A percentile compares a stretch with the other conserved stretches of the same genome.
Evolutionary conservation across 2,888 invertebrate species (phyloP).

Genomic region (Chorisops tibialis): DNA sequence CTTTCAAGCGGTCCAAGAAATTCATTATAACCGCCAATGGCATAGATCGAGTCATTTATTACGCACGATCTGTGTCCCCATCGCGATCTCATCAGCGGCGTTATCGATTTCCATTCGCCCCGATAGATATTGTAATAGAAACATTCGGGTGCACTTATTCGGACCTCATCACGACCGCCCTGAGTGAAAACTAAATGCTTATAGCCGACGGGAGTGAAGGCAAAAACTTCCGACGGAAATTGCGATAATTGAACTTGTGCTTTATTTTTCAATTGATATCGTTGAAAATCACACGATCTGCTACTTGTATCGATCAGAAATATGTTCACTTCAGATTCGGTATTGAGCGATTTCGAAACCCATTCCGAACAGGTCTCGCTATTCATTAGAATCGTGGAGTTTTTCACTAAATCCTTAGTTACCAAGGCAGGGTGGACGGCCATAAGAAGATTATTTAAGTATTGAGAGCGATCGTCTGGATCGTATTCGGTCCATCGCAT

Average conservation of each 20-base stretch:
- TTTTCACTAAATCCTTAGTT: slow-evolving; percentile 36
- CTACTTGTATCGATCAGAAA: slow-evolving; percentile 44
- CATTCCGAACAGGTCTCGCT: slow-evolving; percentile 37
- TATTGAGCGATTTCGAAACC: slow-evolving; percentile 35
- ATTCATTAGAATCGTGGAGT: slow-evolving; percentile 35
- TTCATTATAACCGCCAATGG: slow-evolving; percentile 40
- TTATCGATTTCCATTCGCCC: slow-evolving; percentile 39
- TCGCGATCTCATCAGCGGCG: slow-evolving; percentile 37
- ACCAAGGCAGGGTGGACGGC: slow-evolving; percentile 42
- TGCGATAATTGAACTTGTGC: slow-evolving; percentile 36
- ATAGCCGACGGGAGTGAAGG: slow-evolving; percentile 39
- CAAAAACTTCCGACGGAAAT: slow-evolving; percentile 40
- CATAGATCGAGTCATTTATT: slow-evolving; percentile 39
- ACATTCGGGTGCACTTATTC: slow-evolving; percentile 25
- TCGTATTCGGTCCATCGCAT: slow-evolving; percentile 39
- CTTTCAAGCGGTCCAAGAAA: slow-evolving; percentile 36
- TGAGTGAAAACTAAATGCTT: slow-evolving; percentile 41
- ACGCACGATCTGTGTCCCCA: slow-evolving; percentile 42
- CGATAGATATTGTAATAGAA: slow-evolving; percentile 42
- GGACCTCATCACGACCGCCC: slow-evolving; percentile 36
- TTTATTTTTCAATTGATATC: slow-evolving; percentile 37
- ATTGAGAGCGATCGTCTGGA: slow-evolving; percentile 33
- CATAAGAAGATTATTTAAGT: slow-evolving; percentile 36
- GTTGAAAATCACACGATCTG: slow-evolving; percentile 37
- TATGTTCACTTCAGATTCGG: slow-evolving; percentile 37